phyloP scores from a whole-genome alignment of 2,888 invertebrate species.

The Sycophila texana region DNA sequence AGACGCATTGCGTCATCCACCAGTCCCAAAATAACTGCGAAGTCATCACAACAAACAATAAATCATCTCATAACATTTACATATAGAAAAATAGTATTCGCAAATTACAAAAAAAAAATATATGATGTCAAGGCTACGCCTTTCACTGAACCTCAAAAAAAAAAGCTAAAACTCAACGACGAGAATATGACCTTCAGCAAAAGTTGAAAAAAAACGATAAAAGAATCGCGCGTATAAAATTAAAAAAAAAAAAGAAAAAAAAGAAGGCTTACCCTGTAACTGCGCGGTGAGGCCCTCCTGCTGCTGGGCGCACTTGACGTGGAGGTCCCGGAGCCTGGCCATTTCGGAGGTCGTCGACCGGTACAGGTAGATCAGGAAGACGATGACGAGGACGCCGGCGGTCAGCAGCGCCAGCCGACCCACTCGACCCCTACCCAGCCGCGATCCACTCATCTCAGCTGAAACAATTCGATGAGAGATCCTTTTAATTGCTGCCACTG shows the following conservation, averaged over 20 bases:
- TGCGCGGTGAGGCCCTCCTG: constrained; percentile 71
- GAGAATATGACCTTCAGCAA: no score
- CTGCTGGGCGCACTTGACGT: constrained; percentile 70
- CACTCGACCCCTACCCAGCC: constrained; percentile 72
- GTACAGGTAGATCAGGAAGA: constrained; percentile 69
- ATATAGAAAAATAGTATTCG: no score
- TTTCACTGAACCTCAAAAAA: no score
- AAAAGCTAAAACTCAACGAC: no score
- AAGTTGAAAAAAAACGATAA: no score
- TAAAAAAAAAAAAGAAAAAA: background rate
- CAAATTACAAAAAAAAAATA: no score
- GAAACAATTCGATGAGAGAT: background rate
- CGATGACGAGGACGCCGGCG: constrained; percentile 64
- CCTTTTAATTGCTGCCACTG: no score
- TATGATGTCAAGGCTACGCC: no score
- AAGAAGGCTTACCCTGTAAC: constrained; percentile 67
- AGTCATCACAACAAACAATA: no score
- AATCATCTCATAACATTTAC: no score
- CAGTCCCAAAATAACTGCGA: no score
- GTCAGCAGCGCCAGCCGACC: constrained; percentile 71
- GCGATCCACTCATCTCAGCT: constrained; percentile 71
- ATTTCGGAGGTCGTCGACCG: constrained; percentile 71
- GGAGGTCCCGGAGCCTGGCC: constrained; percentile 69
- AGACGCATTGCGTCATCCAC: no score
- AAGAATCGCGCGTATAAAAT: background rate